phyloP scores from a whole-genome alignment of 2,113 vertebrate species.

The Erythrocebus patas region DNA sequence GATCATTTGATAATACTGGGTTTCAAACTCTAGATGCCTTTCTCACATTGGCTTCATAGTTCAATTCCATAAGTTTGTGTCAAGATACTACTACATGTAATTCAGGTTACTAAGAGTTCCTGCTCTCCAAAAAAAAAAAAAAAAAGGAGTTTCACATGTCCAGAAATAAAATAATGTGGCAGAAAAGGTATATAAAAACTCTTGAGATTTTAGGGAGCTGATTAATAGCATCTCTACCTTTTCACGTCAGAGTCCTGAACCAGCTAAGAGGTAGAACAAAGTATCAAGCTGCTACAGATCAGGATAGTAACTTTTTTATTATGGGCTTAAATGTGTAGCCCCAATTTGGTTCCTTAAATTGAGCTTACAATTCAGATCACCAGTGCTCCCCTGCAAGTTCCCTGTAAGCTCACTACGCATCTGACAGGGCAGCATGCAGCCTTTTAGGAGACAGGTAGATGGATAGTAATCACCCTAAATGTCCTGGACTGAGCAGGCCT shows the following conservation, averaged over 20 bases:
- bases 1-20: neutral
- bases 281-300: neutral
- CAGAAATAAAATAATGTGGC: neutral
- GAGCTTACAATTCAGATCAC: neutral
- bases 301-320: neutral
- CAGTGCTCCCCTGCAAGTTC: neutral
- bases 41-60: neutral
- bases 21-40: constrained; percentile 1
- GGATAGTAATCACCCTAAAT: neutral
- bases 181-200: neutral
- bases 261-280: neutral
- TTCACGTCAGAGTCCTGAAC: neutral
- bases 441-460: neutral
- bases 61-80: neutral
- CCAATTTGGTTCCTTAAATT: neutral
- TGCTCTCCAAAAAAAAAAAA: neutral
- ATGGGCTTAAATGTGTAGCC: neutral
- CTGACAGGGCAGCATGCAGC: fast-evolving
- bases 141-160: neutral
- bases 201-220: neutral
- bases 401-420: neutral
- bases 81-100: neutral
- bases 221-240: neutral
- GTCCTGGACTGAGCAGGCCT: neutral
- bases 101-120: neutral